These are phyloP conservation scores for Agapornis roseicollis DNA, from an alignment of 2,113 vertebrate genomes.

Conservation along the genomic window DNA sequence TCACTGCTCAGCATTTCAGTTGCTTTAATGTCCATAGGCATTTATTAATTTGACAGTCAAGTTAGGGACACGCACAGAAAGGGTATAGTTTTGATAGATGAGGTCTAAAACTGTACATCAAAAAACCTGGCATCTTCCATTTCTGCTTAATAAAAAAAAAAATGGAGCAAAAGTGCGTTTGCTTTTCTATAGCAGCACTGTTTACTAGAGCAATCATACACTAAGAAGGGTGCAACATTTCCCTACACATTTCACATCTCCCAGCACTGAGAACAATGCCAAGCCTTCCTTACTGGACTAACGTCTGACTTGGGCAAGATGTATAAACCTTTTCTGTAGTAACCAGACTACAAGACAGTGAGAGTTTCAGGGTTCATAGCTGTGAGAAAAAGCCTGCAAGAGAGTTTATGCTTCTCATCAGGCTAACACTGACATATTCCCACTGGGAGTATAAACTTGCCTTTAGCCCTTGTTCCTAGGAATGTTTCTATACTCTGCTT, in stretches of 20 bases:
- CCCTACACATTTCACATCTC: not conserved
- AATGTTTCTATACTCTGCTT: not conserved
- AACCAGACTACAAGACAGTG: not conserved
- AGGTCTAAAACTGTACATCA: not conserved
- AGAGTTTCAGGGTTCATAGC: not conserved
- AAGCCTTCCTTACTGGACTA: not conserved
- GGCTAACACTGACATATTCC: not conserved
- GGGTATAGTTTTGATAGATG: not conserved
- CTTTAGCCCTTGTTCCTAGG: not conserved
- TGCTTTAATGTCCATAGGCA: not conserved
- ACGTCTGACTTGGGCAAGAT: not conserved
- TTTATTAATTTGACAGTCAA: not conserved
- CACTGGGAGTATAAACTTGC: not conserved
- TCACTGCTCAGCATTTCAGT: not conserved
- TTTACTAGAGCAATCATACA: not conserved
- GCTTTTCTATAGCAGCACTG: not conserved
- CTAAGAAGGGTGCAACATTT: not conserved
- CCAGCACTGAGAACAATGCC: not conserved
- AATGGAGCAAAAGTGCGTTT: accelerated
- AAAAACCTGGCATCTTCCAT: not conserved
- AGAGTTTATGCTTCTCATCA: not conserved
- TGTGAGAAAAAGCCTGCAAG: not conserved
- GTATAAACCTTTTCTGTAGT: not conserved
- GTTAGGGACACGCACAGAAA: not conserved
- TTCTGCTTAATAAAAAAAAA: not conserved